Evolutionary conservation across 2,888 invertebrate genomes (phyloP).

Genomic region (Metopia argyrocephala): DNA sequence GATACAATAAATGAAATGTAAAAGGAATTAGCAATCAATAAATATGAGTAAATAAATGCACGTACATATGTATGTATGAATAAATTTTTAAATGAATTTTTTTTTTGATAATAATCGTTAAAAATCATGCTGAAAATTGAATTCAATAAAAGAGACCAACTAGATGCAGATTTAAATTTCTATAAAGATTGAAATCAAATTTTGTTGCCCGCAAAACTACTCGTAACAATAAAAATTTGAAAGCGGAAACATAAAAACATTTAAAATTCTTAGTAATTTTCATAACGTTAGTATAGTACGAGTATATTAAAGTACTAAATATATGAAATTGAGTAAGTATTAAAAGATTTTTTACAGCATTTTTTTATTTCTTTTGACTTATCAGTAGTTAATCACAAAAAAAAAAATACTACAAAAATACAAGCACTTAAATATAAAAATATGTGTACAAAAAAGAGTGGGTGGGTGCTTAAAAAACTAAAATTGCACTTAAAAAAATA

Average conservation of each 20-base stretch:
- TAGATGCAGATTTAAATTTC: background rate
- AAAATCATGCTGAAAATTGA: conserved; percentile 45
- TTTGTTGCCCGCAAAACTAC: background rate
- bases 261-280: conserved; percentile 34
- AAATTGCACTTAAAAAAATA: background rate
- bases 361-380: conserved; percentile 27
- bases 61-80: background rate
- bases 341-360: too few relatives aligned
- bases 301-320: too few relatives aligned
- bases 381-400: conserved; percentile 46
- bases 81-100: background rate
- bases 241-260: conserved; percentile 30
- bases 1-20: background rate
- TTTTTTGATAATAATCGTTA: conserved; percentile 15
- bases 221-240: background rate
- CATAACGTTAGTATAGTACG: too few relatives aligned
- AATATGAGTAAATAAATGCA: conserved; percentile 1
- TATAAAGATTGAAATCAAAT: background rate
- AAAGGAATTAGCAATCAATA: conserved; percentile 36
- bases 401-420: conserved; percentile 1
- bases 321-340: too few relatives aligned
- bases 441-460: conserved; percentile 29
- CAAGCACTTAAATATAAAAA: background rate
- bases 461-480: conserved; percentile 39
- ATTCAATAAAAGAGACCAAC: background rate